phyloP scores from a whole-genome alignment of 2,888 invertebrate species.

The Megaustenia siamemsis region DNA sequence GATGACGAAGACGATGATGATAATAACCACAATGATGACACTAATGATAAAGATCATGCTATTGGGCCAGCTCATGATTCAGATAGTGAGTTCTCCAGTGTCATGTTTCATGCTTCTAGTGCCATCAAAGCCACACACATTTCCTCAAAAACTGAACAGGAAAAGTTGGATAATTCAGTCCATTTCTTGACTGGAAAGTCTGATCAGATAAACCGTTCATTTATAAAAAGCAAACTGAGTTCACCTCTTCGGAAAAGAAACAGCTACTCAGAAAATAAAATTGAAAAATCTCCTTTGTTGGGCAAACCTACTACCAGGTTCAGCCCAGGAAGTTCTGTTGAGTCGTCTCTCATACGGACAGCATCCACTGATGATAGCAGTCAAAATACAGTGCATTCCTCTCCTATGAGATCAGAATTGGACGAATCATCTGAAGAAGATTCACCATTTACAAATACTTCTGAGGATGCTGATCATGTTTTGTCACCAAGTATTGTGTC shows the following conservation, averaged over 20 bases:
- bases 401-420: conserved; percentile 29
- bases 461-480: conserved; percentile 40
- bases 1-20: conserved; percentile 6
- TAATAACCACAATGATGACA: neutral
- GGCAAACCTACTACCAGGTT: conserved; percentile 4
- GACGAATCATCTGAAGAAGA: conserved; percentile 43
- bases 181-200: neutral
- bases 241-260: conserved; percentile 30
- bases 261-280: conserved; percentile 24
- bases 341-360: conserved; percentile 4
- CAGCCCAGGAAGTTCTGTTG: conserved; percentile 34
- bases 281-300: conserved; percentile 39
- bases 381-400: neutral
- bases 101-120: neutral
- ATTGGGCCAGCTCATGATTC: neutral
- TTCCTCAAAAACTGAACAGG: neutral
- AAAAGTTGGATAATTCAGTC: neutral
- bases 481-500: conserved; percentile 46
- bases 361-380: conserved; percentile 18
- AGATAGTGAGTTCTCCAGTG: neutral
- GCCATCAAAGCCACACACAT: neutral
- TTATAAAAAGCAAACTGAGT: conserved; percentile 34
- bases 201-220: conserved; percentile 19
- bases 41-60: neutral
- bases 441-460: conserved; percentile 41